Evolutionary conservation across 2,888 invertebrate species (phyloP), one percentile per base, ranked within the genome.

Genomic region (Zaprionus lineosus): DNA sequence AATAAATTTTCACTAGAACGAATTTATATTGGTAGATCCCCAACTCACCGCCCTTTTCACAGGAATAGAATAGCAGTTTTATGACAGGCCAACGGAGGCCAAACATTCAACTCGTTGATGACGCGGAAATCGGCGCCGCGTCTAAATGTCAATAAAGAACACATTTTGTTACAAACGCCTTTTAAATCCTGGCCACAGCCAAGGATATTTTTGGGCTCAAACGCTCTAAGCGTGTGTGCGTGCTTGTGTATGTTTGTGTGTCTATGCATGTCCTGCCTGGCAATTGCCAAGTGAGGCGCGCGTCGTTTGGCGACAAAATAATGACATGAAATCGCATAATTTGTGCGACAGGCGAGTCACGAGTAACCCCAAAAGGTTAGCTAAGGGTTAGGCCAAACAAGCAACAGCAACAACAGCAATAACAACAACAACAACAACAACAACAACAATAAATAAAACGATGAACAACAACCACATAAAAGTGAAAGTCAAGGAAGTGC

Each of bases 311-410:
- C 76, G 70, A 77, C 69, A 86, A 72, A 86, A 88, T 87, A 81
- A 84, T 87, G 86, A 82, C 87, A 83, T 75, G 65, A 87, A 83
- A 87, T 86, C 82, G 82, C 86, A 87, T 87, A 87, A 87, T 87
- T 86, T 84, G 75, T 67, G 68, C 73, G 73, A 53, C 66, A 67
- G 51, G 24, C 52, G 52, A 66, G 50, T 39, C 44, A 36, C 28
- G 56, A 53, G 29, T 44, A 52, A 48, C 50, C 64, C 60, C 56
- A 57, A 60, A 63, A 51, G 55, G 59, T 56, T 57, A 24, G 51
- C 60, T 40, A 52, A 43, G 62, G 44, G 67, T 65, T 63, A 50
- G 24, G 19, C 28, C 16, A 37, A 57, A 31, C 19, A 37, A 57
- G 24, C 19, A 37, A 7, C 37, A 57, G n/a, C 21, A 21, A 33